A percentile compares a stretch with the other conserved stretches of the same genome.
phyloP scores from a whole-genome alignment of 2,888 invertebrate species.

The Julus scanicus region DNA sequence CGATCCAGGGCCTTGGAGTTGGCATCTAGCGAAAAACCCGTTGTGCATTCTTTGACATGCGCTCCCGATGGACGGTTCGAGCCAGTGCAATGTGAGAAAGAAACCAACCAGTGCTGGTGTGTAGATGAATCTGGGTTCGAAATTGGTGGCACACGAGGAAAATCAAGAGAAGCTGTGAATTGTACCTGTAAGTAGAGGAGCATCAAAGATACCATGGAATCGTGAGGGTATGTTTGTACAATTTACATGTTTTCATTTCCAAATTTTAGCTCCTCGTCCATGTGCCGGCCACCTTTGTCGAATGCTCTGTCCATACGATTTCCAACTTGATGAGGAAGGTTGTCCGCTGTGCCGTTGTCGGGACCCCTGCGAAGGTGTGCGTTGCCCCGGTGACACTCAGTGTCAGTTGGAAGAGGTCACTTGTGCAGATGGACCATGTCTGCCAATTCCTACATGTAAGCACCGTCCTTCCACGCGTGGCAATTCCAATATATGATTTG shows the following conservation, averaged over 20 bases:
- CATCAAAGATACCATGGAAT: neutral
- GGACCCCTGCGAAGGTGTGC: constrained; percentile 69
- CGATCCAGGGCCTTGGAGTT: constrained; percentile 72
- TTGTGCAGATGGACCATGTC: constrained; percentile 82
- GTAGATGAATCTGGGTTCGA: constrained; percentile 70
- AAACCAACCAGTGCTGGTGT: constrained; percentile 63
- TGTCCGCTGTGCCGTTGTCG: constrained; percentile 78
- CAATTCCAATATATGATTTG: neutral
- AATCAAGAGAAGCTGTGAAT: constrained; percentile 70
- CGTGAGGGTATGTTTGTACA: neutral
- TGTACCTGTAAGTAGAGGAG: constrained; percentile 71
- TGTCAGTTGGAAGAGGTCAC: constrained; percentile 83
- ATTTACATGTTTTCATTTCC: constrained; percentile 54
- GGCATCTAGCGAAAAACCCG: constrained; percentile 13
- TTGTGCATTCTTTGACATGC: constrained; percentile 62
- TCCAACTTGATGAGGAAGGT: constrained; percentile 75
- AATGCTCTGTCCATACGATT: constrained; percentile 87
- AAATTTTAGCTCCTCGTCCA: constrained; percentile 71
- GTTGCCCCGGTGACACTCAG: constrained; percentile 79
- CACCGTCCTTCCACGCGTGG: constrained; percentile 56
- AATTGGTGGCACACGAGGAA: constrained; percentile 64
- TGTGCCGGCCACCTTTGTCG: constrained; percentile 85
- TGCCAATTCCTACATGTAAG: constrained; percentile 84
- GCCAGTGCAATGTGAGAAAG: constrained; percentile 63
- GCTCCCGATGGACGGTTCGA: constrained; percentile 63